Evolutionary conservation across 1,140 invertebrate genomes (phyloP), one percentile per base, ranked within the genome.

Genomic region (Aphaenogaster floridana): DNA sequence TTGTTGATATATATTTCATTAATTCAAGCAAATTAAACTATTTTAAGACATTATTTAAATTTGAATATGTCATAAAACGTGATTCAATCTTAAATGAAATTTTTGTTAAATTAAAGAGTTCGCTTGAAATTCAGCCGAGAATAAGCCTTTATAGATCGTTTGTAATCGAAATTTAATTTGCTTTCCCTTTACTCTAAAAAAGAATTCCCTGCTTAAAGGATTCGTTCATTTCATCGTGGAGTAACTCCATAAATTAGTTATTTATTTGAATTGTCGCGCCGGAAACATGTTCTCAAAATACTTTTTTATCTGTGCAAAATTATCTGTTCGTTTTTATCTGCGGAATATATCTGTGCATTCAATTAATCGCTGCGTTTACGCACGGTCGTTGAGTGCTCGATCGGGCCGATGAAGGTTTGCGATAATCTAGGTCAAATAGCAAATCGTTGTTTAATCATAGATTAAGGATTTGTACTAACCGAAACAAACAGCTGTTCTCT

Each of bases 391-490:
- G 61, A 59, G 50, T 39, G 61, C 17, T 77, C 50, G 36, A 54
- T 72, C 63, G 61, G 64, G 87, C 85, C 71, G 87, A 91, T 90
- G 59, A 78, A 72, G 48, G 15, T 8, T 17, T 61, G 59, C 54
- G 89, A 66, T 91, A 92, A 92, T 92, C 92, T 92, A 89, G 86
- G 69, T 77, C 86, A 92, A 92, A 92, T 88, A 92, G 89, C 78
- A 91, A 92, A 92, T 92, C 79, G 90, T 86, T 91, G 89, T 91
- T 92, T 92, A 92, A 92, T 92, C 87, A 86, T 86, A 87, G 86
- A 92, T 92, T 86, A 86, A 91, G 85, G 79, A 92, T 89, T 89
- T 83, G 66, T 68, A 89, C 81, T 91, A 88, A 91, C 84, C 88
- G 88, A 91, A 88, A 92, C 86, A 87, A 88, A 91, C 76, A 90